Base-by-base conservation (phyloP, 2,888 invertebrate species). In the Xestia ashworthii region DNA sequence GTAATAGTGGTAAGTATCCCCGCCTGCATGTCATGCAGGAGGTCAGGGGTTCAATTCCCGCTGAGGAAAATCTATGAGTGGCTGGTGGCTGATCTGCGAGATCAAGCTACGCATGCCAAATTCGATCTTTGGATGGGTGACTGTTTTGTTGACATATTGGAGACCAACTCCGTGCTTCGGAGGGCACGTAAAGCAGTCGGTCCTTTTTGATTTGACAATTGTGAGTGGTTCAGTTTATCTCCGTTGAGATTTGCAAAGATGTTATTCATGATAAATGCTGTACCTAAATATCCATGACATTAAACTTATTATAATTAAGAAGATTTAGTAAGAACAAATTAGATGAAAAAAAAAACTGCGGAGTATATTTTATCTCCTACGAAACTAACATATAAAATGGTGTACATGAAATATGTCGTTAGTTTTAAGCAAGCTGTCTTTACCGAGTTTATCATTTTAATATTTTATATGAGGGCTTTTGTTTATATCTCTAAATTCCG, bases 41-140 rank as follows among this genome's bases (percentile, higher is more conserved):
- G 95, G 96, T 95, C 95, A 65, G 95, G 95, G 95, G 95, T 96
- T 96, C 96, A 95, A 95, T 96, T 95, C 95, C 95, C 95, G 95
- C 95, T 95, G 95, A 44, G 14, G n/a, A 19, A 93, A 93, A 41
- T 48, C 9, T 41, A 14, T 25, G 4, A 58, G 38, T 6, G 38
- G 38, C 22, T 78, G 38, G 4, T 55, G 16, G 16, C 5, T 50
- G 16, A 53, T 16, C 44, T 73, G 32, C n/a, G 22, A 55, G 32
- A 44, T 73, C 22, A 16, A 50, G n/a, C n/a, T 75, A 14, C 5
- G 12, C 41, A 9, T 44, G n/a, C 44, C 2, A 22, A 38, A 14
- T 25, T 70, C 22, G 41, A 14, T 25, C 14, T 19, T 22, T 41
- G 25, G n/a, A 55, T 41, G 22, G 12, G n/a, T 72, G 5, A n/a